Conservation (phyloP, 2,113 vertebrate genomes). For the Pseudopipra pipra region DNA sequence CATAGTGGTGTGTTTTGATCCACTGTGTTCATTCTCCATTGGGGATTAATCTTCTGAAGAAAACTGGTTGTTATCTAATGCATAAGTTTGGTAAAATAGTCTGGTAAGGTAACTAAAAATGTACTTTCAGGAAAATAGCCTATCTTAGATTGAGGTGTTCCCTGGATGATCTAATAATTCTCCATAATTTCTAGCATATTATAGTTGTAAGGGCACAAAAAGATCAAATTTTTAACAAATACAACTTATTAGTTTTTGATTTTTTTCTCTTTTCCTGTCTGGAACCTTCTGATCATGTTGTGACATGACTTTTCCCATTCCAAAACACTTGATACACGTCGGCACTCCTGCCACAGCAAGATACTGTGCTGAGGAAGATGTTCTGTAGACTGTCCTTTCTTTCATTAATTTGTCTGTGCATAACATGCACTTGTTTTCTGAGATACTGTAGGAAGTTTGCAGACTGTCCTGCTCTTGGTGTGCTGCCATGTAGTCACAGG, state of each 20-base stretch:
- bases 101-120: neutral
- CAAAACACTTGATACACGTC: neutral
- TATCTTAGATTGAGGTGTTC: neutral
- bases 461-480: neutral
- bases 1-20: neutral
- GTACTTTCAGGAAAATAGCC: neutral
- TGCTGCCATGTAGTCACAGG: neutral
- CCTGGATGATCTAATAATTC: neutral
- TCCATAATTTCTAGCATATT: neutral
- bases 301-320: neutral
- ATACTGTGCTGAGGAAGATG: neutral
- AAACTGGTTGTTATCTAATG: neutral
- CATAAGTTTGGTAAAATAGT: neutral
- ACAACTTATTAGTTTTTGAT: fast-evolving
- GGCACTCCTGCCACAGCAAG: neutral
- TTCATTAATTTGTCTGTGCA: neutral
- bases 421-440: neutral
- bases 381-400: neutral
- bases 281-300: neutral
- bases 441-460: neutral
- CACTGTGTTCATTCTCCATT: neutral
- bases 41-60: neutral
- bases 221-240: neutral
- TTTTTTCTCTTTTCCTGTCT: neutral
- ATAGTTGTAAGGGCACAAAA: neutral